A percentile compares a stretch with the other conserved stretches of the same genome.
Conservation (phyloP, 2,113 vertebrate genomes). For the Colinus virginianus region DNA sequence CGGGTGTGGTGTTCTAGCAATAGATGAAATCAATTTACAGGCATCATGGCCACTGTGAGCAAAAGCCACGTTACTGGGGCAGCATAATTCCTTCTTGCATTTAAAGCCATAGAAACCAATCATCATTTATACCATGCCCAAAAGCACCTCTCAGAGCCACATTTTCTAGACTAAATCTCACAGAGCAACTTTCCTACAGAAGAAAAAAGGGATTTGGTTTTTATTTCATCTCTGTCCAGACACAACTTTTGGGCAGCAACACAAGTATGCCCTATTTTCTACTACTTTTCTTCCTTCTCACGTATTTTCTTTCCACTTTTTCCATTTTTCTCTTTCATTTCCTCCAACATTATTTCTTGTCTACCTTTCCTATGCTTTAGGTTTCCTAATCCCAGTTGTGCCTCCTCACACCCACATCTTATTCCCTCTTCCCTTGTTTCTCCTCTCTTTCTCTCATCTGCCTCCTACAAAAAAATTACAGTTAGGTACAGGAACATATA, state of each 20-base stretch:
- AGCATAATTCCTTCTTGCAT: neutral
- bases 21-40: neutral
- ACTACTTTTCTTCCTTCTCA: neutral
- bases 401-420: neutral
- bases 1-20: neutral
- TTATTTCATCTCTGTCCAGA: neutral
- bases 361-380: neutral
- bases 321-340: conserved; percentile 39
- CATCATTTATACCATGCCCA: neutral
- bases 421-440: neutral
- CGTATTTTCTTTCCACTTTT: conserved; percentile 12
- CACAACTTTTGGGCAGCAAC: neutral
- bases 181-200: neutral
- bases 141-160: neutral
- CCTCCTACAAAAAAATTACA: neutral
- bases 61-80: neutral
- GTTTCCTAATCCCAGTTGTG: neutral
- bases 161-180: neutral
- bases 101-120: neutral
- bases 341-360: neutral
- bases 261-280: conserved; percentile 23
- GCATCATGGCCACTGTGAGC: neutral
- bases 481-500: neutral
- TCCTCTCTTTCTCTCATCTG: neutral
- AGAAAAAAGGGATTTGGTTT: neutral